Base-by-base conservation (phyloP, 2,113 vertebrate species). In the Phyllopteryx taeniolatus region DNA sequence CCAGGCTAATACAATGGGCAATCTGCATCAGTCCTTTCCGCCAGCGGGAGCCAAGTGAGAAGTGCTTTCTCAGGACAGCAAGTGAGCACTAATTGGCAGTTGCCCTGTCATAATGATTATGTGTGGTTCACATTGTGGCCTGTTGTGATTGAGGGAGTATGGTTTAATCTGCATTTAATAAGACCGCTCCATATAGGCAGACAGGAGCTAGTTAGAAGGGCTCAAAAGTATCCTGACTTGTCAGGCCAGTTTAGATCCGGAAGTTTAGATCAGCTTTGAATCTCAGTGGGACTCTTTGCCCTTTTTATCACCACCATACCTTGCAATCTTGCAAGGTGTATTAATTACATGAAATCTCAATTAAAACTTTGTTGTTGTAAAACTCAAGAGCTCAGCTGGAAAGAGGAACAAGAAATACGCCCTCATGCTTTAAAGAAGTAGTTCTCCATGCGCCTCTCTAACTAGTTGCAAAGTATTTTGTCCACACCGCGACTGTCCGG, bases 91-190 rank as follows among this genome's bases (percentile, higher is more conserved):
- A 91, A 92, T 91, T 92, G 90, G 85, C 90, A 90, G 74, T 82
- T 74, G 49, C 77, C 71, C 79, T 82, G 87, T 87, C 87, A 84
- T 80, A 79, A 77, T 88, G 88, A 91, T 88, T 91, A 91, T 90
- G 81, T 83, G 75, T 70, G 85, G 82, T 85, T 83, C 80, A 80
- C 79, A 78, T 77, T 77, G 72, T 85, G 85, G 84, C 78, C 81
- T 90, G 87, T 90, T 91, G 84, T 89, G 90, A 91, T 80, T 85
- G 72, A 68, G 70, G 88, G 84, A 91, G 83, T 88, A 83, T 68
- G 53, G 85, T 88, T 86, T 93, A 92, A 92, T 92, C 90, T 92
- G 85, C 83, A 92, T 94, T 94, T 94, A 93, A 94, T 93, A 90
- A 93, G 89, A 81, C 79, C 35, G 85, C 90, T 89, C 90, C 71